Percentiles rank a stretch among this genome's conserved stretches.
These are phyloP conservation scores for Nomada flava DNA, from an alignment of 2,888 invertebrate species.

Conservation along the genomic window DNA sequence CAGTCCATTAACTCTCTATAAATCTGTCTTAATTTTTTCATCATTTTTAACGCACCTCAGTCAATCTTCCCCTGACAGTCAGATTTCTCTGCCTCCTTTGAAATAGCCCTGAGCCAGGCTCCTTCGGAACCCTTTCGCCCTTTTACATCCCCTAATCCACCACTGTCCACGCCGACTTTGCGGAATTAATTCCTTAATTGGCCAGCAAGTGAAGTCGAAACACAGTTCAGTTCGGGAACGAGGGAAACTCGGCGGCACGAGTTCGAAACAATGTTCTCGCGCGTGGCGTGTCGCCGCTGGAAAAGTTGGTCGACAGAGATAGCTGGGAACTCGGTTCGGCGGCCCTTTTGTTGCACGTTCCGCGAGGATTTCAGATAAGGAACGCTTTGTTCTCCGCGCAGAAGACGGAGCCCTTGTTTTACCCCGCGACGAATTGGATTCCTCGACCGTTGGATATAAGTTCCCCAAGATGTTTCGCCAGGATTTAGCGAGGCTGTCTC, in stretches of 20 bases:
- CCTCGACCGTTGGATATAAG: not conserved
- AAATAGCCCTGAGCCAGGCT: too few relatives aligned
- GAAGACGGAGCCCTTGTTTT: not conserved
- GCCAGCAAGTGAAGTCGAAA: conserved; percentile 70
- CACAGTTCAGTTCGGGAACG: conserved; percentile 1
- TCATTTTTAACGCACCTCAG: too few relatives aligned
- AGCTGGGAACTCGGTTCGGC: conserved; percentile 20
- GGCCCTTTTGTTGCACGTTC: conserved; percentile 46
- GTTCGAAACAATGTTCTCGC: conserved; percentile 58
- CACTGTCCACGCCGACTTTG: conserved; percentile 52
- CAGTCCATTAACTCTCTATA: too few relatives aligned
- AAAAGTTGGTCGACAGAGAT: conserved; percentile 57
- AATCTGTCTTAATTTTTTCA: too few relatives aligned
- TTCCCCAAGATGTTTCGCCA: not conserved
- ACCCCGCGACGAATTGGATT: conserved; percentile 13
- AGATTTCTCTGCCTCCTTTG: too few relatives aligned
- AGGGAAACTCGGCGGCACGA: conserved; percentile 11
- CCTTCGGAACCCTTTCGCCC: not conserved
- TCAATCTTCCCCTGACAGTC: too few relatives aligned
- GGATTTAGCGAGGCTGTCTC: not conserved
- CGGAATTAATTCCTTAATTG: conserved; percentile 82
- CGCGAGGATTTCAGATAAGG: conserved; percentile 49
- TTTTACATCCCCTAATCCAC: conserved; percentile 53
- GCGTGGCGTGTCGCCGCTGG: conserved; percentile 44
- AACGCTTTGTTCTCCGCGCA: conserved; percentile 35